phyloP scores from a whole-genome alignment of 2,797 vertebrate genomes.

The Scolopax rusticola region DNA sequence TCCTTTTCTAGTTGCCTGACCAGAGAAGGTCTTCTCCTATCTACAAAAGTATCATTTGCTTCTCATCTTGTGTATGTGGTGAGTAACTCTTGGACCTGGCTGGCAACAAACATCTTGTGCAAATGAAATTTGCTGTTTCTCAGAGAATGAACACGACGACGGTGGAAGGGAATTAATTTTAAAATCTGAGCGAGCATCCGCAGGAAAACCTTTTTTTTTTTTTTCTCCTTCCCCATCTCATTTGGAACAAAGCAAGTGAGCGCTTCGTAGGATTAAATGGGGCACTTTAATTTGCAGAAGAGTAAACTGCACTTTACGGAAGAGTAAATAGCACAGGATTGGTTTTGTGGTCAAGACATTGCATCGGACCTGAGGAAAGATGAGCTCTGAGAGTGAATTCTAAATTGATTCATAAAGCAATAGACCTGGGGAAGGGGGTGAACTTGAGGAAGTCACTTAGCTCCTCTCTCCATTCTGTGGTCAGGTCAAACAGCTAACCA shows the following conservation, averaged over 20 bases:
- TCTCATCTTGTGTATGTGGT: neutral
- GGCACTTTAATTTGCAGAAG: neutral
- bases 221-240: neutral
- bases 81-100: neutral
- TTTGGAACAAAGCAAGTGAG: neutral
- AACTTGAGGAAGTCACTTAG: neutral
- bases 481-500: neutral
- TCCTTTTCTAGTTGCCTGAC: neutral
- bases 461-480: neutral
- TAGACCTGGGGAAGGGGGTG: neutral
- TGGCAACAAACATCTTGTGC: neutral
- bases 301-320: neutral
- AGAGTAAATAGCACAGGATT: neutral
- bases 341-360: neutral
- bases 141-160: neutral
- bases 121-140: conserved; percentile 12
- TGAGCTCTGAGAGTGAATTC: neutral
- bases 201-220: neutral
- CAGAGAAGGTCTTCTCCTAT: neutral
- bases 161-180: neutral
- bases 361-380: neutral
- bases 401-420: neutral
- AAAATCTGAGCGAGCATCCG: neutral
- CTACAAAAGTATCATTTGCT: neutral
- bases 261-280: neutral